Percentiles rank a stretch among this genome's conserved stretches.
phyloP scores from a whole-genome alignment of 2,888 invertebrate species.

The Cactoblastis cactorum region DNA sequence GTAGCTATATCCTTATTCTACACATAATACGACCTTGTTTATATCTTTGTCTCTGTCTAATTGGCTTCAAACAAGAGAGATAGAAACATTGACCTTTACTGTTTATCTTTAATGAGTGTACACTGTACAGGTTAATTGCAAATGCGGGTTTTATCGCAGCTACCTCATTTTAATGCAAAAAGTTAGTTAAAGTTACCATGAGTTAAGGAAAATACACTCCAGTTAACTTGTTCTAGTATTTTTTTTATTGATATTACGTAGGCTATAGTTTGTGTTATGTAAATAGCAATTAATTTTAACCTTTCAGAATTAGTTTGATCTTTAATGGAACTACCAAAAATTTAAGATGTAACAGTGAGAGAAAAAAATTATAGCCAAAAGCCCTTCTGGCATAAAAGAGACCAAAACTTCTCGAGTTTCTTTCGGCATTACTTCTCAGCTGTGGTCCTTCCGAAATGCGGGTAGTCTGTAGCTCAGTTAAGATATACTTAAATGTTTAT shows the following conservation, averaged over 20 bases:
- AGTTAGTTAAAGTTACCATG: not conserved
- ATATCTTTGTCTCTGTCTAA: not conserved
- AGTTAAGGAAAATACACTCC: not conserved
- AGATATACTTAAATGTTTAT: no score
- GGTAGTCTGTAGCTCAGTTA: no score
- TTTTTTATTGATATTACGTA: not conserved
- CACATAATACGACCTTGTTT: not conserved
- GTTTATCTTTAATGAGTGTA: conserved; percentile 6
- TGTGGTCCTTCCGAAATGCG: no score
- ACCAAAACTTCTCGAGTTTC: no score
- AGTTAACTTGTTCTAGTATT: not conserved
- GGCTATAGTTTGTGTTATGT: not conserved
- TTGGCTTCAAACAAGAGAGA: not conserved
- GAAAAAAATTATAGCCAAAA: no score
- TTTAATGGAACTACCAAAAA: no score
- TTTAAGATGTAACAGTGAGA: no score
- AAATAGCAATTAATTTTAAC: no score
- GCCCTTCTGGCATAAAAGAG: no score
- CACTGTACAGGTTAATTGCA: conserved; percentile 9
- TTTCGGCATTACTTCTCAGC: no score
- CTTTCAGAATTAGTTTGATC: no score
- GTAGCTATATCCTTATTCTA: not conserved
- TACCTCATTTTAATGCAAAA: not conserved
- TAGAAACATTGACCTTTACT: conserved; percentile 1
- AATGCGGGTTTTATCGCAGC: conserved; percentile 7